These are phyloP conservation scores for Hestina assimilis DNA, from an alignment of 1,140 invertebrate genomes.

Conservation along the genomic window DNA sequence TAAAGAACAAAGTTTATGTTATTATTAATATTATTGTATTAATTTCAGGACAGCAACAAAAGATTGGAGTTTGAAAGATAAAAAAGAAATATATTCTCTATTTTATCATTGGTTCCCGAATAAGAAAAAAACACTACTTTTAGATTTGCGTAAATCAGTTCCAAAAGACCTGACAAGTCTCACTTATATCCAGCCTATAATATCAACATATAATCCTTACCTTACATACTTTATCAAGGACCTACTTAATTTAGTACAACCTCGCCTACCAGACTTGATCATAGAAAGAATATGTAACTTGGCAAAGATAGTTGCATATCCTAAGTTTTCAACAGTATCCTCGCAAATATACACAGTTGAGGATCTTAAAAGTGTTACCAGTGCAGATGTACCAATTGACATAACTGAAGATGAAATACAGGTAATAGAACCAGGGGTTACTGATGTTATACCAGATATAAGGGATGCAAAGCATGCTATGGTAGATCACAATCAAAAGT, in stretches of 20 bases:
- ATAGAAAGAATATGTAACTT: conserved; percentile 54
- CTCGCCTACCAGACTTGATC: conserved; percentile 39
- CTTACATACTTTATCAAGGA: conserved; percentile 56
- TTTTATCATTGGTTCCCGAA: conserved; percentile 68
- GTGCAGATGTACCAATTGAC: neutral
- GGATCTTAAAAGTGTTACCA: conserved; percentile 39
- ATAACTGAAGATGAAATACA: conserved; percentile 14
- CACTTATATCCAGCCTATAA: conserved; percentile 55
- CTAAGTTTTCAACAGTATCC: conserved; percentile 36
- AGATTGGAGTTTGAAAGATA: conserved; percentile 33
- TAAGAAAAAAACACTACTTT: conserved; percentile 46
- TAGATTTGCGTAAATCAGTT: conserved; percentile 56
- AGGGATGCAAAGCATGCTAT: conserved; percentile 3
- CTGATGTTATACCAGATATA: conserved; percentile 9
- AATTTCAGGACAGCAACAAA: conserved; percentile 40
- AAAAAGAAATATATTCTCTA: conserved; percentile 46
- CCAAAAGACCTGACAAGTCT: conserved; percentile 54
- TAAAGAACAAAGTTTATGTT: conserved; percentile 16
- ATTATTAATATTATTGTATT: conserved; percentile 10
- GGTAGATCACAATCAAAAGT: conserved; percentile 3
- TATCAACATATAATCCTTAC: conserved; percentile 59
- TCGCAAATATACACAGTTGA: conserved; percentile 57
- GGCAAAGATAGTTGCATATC: conserved; percentile 55
- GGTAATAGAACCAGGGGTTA: neutral
- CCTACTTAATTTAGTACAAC: conserved; percentile 54